Percentiles rank a stretch among this genome's conserved stretches.
phyloP scores from a whole-genome alignment of 2,113 vertebrate genomes.

The Rhea pennata region DNA sequence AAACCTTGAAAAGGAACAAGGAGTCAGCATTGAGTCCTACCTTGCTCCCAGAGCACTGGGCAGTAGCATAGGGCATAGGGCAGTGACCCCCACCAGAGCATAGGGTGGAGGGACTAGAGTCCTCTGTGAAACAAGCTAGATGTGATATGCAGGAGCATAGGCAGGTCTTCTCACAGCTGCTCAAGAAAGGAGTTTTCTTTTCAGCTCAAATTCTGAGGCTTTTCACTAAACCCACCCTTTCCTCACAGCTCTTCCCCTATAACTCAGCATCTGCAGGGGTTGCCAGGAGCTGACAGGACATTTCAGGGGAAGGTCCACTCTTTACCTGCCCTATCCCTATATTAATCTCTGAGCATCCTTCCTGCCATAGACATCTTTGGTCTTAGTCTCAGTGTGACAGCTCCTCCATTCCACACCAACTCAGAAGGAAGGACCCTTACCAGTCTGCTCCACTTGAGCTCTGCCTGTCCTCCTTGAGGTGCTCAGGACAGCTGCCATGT shows the following conservation, averaged over 20 bases:
- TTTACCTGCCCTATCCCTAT: background rate
- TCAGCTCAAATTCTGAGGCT: background rate
- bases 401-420: background rate
- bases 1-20: background rate
- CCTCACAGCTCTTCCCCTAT: background rate
- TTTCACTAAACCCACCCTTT: background rate
- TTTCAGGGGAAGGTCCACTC: background rate
- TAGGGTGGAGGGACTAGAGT: too few relatives aligned
- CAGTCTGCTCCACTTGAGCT: background rate
- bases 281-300: background rate
- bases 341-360: background rate
- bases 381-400: rapidly evolving
- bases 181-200: background rate
- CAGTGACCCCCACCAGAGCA: background rate
- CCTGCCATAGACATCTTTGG: background rate
- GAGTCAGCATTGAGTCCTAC: background rate
- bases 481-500: background rate
- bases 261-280: background rate
- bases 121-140: too few relatives aligned
- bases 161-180: rapidly evolving
- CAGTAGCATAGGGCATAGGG: background rate
- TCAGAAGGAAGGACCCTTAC: background rate
- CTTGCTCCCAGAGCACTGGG: background rate
- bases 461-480: rapidly evolving
- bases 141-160: background rate